These are phyloP conservation scores for Fregetta grallaria DNA, from an alignment of 2,113 vertebrate species.

Conservation along the genomic window DNA sequence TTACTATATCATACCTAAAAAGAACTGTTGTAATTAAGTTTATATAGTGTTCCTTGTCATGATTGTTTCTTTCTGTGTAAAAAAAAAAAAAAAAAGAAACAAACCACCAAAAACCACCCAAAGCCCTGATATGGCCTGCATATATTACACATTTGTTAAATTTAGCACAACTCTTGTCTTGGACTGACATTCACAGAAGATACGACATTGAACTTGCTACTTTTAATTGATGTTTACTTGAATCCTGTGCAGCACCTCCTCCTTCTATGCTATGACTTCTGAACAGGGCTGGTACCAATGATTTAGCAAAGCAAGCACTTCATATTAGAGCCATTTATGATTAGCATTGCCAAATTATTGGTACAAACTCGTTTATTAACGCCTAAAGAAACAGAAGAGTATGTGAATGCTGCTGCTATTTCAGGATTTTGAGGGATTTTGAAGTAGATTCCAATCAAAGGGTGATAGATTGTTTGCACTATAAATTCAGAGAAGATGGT, in stretches of 20 bases:
- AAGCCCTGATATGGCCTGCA: not conserved
- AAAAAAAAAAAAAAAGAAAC: not conserved
- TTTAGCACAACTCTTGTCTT: not conserved
- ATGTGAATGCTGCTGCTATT: not conserved
- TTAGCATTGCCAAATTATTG: not conserved
- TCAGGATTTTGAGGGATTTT: not conserved
- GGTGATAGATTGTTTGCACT: accelerated
- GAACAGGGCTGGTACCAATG: too few relatives aligned
- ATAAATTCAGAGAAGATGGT: not conserved
- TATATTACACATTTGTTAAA: not conserved
- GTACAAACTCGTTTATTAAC: not conserved
- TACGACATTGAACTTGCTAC: not conserved
- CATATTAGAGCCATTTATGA: not conserved
- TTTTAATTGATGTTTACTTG: not conserved
- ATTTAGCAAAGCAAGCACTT: not conserved
- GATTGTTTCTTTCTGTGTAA: not conserved
- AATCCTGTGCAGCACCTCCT: not conserved
- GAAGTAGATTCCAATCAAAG: not conserved
- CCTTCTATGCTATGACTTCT: not conserved
- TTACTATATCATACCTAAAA: not conserved
- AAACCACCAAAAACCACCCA: too few relatives aligned
- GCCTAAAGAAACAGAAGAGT: not conserved
- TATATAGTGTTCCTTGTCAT: not conserved
- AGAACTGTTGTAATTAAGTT: not conserved
- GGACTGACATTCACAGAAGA: not conserved